Percentiles rank a stretch among this genome's conserved stretches.
Evolutionary conservation across 2,888 invertebrate genomes (phyloP).

Genomic region (Eucera pruinosa): DNA sequence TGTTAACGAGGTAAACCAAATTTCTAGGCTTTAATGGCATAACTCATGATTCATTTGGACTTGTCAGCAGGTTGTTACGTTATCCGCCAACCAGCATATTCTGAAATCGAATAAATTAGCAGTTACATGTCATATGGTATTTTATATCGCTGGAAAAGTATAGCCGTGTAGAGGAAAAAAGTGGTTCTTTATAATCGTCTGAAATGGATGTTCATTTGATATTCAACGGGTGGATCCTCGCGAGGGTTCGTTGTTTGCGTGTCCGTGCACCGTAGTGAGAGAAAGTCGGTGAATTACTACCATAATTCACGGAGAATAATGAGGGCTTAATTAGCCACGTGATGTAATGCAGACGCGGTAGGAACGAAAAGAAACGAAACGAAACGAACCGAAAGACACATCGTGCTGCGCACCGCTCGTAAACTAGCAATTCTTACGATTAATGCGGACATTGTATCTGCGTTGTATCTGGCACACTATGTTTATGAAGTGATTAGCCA

Average conservation of each 20-base stretch:
- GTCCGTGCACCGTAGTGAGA: constrained; percentile 65
- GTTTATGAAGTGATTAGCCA: constrained; percentile 69
- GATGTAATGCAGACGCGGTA: constrained; percentile 69
- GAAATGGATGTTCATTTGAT: constrained; percentile 69
- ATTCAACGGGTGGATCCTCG: constrained; percentile 69
- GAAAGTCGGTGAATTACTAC: constrained; percentile 72
- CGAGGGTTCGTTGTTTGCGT: constrained; percentile 58
- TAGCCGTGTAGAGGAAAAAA: constrained; percentile 7
- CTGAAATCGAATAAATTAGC: constrained; percentile 65
- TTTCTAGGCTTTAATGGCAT: constrained; percentile 42
- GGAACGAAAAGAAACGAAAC: constrained; percentile 61
- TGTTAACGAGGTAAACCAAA: constrained; percentile 16
- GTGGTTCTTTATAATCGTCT: constrained; percentile 63
- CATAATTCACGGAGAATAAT: constrained; percentile 75
- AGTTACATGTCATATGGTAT: constrained; percentile 42
- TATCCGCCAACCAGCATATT: constrained; percentile 28
- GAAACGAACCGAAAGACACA: constrained; percentile 64
- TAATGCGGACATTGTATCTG: constrained; percentile 68
- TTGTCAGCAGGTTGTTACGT: constrained; percentile 62
- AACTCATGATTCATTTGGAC: constrained; percentile 53
- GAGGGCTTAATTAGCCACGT: constrained; percentile 75
- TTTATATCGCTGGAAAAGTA: constrained; percentile 51
- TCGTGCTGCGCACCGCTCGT: constrained; percentile 56
- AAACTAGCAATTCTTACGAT: constrained; percentile 70
- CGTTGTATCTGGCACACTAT: constrained; percentile 60